These are phyloP conservation scores for Andrena cerasifolii DNA, from an alignment of 1,140 invertebrate species.

Conservation along the genomic window DNA sequence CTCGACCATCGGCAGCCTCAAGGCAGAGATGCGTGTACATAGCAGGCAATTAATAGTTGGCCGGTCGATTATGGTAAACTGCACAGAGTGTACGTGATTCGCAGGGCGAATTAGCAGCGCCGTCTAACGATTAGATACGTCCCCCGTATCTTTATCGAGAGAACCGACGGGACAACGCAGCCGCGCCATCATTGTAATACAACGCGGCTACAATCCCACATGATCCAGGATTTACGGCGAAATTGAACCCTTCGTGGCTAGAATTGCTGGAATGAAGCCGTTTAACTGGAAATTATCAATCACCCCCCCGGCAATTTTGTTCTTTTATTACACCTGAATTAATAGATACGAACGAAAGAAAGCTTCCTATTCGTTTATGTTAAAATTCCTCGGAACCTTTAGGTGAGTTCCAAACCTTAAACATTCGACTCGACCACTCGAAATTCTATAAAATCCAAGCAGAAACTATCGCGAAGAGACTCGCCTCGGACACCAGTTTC, in stretches of 20 bases:
- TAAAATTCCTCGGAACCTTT: no score
- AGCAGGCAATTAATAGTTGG: slow-evolving; percentile 55
- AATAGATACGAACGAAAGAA: no score
- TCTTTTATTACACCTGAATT: no score
- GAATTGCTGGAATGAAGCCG: not conserved
- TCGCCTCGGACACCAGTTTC: no score
- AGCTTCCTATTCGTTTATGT: no score
- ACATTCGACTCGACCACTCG: no score
- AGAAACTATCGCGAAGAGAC: no score
- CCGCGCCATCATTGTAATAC: slow-evolving; percentile 6
- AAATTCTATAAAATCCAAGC: no score
- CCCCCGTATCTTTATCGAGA: slow-evolving; percentile 16
- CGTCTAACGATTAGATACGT: slow-evolving; percentile 32
- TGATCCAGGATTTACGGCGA: not conserved
- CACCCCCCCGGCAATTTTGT: no score
- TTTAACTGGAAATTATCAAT: no score
- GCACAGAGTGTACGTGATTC: slow-evolving; percentile 27
- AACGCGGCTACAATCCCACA: not conserved
- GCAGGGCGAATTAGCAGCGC: slow-evolving; percentile 16
- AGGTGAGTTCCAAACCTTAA: no score
- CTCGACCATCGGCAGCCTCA: slow-evolving; percentile 26
- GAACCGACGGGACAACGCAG: slow-evolving; percentile 7
- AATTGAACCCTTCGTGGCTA: not conserved
- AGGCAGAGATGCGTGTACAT: not conserved
- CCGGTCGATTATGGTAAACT: slow-evolving; percentile 50